These are phyloP conservation scores for Hippocampus kuda DNA, from an alignment of 2,797 vertebrate species.

Conservation along the genomic window DNA sequence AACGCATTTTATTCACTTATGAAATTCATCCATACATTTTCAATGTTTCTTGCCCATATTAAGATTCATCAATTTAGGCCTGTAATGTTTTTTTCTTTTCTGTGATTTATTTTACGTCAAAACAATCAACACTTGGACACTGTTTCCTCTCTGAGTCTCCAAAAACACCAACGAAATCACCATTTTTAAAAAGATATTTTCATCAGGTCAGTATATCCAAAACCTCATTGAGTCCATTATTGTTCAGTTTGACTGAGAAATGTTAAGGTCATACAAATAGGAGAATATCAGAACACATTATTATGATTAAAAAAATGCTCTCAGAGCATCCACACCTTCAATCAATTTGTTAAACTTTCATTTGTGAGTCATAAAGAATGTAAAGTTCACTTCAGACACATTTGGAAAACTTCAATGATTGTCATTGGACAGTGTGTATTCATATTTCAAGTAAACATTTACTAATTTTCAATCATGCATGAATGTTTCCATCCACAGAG, in stretches of 20 bases:
- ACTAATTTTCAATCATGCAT: neutral
- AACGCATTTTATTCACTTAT: neutral
- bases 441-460: neutral
- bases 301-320: neutral
- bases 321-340: neutral
- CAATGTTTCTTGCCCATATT: neutral
- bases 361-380: neutral
- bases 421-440: neutral
- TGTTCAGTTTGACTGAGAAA: neutral
- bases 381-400: neutral
- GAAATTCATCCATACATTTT: neutral
- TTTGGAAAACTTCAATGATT: neutral
- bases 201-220: neutral
- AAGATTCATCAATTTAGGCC: slow-evolving; percentile 15
- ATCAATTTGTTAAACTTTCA: neutral
- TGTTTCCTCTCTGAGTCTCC: slow-evolving; percentile 22
- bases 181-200: slow-evolving; percentile 10
- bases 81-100: slow-evolving; percentile 33
- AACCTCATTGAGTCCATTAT: neutral
- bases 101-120: slow-evolving; percentile 45
- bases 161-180: slow-evolving; percentile 1
- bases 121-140: neutral
- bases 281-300: neutral
- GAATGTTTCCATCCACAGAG: neutral
- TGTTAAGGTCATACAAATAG: neutral